Conservation (phyloP, 2,888 invertebrate species). For the Ectemnius cavifrons region DNA sequence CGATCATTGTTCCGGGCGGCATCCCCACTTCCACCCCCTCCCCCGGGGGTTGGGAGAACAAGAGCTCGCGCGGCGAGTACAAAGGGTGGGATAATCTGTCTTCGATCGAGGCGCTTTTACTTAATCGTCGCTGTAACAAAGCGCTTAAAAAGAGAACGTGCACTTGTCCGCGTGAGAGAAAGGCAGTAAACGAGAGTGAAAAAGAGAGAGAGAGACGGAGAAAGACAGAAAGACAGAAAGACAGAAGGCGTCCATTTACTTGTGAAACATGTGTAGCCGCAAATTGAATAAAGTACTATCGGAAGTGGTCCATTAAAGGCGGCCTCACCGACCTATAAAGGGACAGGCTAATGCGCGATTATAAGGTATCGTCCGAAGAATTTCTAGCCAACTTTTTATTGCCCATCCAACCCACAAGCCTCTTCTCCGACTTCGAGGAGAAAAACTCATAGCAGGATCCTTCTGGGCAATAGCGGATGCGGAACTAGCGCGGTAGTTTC, state of each 20-base stretch:
- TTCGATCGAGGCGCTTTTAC: slow-evolving; percentile 21
- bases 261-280: background rate
- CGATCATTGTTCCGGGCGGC: slow-evolving; percentile 1
- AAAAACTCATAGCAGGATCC: background rate
- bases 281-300: slow-evolving; percentile 7
- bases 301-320: background rate
- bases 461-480: background rate
- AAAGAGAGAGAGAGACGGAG: too few species aligned
- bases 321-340: background rate
- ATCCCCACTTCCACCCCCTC: background rate
- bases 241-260: too few species aligned
- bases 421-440: background rate
- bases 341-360: slow-evolving; percentile 1
- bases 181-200: too few species aligned
- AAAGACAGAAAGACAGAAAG: too few species aligned
- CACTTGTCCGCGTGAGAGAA: background rate
- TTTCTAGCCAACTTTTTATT: background rate
- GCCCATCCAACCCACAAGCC: background rate
- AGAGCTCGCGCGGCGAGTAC: slow-evolving; percentile 10
- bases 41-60: too few species aligned
- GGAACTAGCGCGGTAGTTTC: background rate
- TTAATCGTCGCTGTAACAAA: slow-evolving; percentile 3
- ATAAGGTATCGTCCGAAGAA: background rate
- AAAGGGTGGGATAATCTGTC: slow-evolving; percentile 6
- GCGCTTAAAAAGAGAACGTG: background rate